Evolutionary conservation across 2,888 invertebrate genomes (phyloP).

Genomic region (Macrophya alboannulata): DNA sequence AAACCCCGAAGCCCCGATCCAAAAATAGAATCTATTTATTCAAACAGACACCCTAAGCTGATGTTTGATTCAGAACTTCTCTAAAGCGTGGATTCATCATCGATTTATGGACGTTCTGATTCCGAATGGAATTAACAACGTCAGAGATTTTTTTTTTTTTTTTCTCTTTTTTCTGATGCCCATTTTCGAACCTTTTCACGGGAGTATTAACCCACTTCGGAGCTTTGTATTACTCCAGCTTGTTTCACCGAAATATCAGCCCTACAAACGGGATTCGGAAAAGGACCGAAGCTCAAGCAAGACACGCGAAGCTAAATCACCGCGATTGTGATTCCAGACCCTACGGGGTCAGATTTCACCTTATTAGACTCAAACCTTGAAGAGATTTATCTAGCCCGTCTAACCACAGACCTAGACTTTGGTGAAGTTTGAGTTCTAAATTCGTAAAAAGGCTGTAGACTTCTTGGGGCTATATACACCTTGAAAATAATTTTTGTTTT

Average conservation of each 20-base stretch:
- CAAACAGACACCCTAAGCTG: background rate
- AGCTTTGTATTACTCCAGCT: too few relatives aligned
- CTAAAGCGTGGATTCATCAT: too few relatives aligned
- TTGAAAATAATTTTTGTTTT: too few relatives aligned
- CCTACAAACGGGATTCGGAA: background rate
- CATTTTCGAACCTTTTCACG: background rate
- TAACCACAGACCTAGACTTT: background rate
- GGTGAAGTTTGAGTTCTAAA: background rate
- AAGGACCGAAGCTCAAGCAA: background rate
- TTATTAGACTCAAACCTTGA: conserved; percentile 32
- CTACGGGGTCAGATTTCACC: conserved; percentile 41
- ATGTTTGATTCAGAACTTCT: background rate
- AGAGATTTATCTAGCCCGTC: conserved; percentile 41
- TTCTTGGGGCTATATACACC: background rate
- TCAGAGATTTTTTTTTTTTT: too few relatives aligned
- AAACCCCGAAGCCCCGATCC: background rate
- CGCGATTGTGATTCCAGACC: conserved; percentile 20
- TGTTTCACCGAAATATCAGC: background rate
- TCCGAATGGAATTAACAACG: background rate
- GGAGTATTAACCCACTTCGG: too few relatives aligned
- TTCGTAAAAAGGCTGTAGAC: background rate
- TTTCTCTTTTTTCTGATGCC: background rate
- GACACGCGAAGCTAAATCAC: conserved; percentile 15
- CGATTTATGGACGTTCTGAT: too few relatives aligned
- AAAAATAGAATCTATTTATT: background rate